These are phyloP conservation scores for Sardina pilchardus DNA, from an alignment of 2,113 vertebrate species.

Conservation along the genomic window DNA sequence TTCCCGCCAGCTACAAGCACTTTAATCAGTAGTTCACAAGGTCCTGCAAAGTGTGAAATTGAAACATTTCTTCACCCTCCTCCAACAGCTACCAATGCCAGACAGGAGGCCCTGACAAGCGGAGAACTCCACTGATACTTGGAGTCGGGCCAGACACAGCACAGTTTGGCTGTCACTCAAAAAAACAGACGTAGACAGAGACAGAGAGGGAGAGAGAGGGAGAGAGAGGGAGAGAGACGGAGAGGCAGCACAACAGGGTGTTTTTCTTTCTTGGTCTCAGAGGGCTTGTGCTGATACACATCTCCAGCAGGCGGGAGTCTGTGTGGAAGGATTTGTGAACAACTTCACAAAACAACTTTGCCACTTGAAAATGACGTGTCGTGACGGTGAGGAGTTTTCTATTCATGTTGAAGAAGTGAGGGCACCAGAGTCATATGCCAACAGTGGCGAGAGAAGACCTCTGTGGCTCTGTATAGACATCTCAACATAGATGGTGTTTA, in stretches of 20 bases:
- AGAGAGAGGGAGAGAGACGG: no score
- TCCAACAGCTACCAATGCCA: background rate
- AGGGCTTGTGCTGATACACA: background rate
- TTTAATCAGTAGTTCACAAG: constrained; percentile 51
- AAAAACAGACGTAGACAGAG: background rate
- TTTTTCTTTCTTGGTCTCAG: background rate
- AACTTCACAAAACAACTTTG: background rate
- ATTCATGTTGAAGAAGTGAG: background rate
- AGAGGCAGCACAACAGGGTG: no score
- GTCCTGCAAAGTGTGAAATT: constrained; percentile 46
- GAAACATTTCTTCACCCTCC: constrained; percentile 39
- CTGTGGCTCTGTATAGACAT: no score
- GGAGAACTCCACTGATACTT: background rate
- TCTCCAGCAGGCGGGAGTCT: background rate
- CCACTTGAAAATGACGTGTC: background rate
- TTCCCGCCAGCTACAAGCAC: constrained; percentile 33
- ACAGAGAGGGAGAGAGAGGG: no score
- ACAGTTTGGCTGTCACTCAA: background rate
- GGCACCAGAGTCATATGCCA: background rate
- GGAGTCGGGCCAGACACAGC: background rate
- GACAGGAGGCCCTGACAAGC: constrained; percentile 15
- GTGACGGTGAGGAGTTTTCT: background rate
- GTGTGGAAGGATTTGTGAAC: background rate
- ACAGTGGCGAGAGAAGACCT: background rate
- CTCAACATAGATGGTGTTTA: no score